Evolutionary conservation across 2,113 vertebrate genomes (phyloP), one percentile per base, ranked within the genome.

Genomic region (Thryonomys swinderianus): DNA sequence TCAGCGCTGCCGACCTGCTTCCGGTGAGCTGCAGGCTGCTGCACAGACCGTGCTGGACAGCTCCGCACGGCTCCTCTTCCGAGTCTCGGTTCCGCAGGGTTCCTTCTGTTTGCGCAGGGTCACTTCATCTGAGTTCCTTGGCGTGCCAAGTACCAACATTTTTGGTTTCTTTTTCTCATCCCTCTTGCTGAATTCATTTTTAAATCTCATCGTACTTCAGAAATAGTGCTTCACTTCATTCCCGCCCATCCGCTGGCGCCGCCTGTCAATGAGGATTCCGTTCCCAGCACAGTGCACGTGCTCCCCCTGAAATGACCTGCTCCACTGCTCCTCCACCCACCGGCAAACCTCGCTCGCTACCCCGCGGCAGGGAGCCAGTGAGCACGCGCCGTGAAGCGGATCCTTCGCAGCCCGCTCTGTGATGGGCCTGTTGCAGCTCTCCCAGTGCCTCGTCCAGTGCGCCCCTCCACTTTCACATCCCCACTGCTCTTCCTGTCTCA

Each of bases 41-140:
- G 45, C 25, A 5, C 30, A 55, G 48, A 66, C 30, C 40, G 64
- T 92, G 93, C 85, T 87, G 74, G 71, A 93, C 83, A 91, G 87
- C 57, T 51, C 86, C 83, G 1, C 11, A 21, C 3, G 1, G 48
- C 32, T 45, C 21, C 55, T 32, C 62, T 62, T 57, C 76, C 11
- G 32, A 20, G 0, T 12, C 88, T 69, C 25, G 32, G 21, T 37
- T 40, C 71, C 45, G 5, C 66, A 7, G 48, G 81, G 14, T 2
- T 62, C 64, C 79, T 59, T 23, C 0, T 30, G 30, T 32, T 61
- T 17, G 17, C 20, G 27, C 32, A 76, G 12, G 20, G 2, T 62
- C 48, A 42, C 67, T 95, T 57, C 37, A 40, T 34, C 57, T 62
- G 16, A 34, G 51, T 45, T 25, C 86, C 42, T 67, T 48, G 11